Base-by-base conservation (phyloP, 2,113 vertebrate species). In the Crotalus viridis region DNA sequence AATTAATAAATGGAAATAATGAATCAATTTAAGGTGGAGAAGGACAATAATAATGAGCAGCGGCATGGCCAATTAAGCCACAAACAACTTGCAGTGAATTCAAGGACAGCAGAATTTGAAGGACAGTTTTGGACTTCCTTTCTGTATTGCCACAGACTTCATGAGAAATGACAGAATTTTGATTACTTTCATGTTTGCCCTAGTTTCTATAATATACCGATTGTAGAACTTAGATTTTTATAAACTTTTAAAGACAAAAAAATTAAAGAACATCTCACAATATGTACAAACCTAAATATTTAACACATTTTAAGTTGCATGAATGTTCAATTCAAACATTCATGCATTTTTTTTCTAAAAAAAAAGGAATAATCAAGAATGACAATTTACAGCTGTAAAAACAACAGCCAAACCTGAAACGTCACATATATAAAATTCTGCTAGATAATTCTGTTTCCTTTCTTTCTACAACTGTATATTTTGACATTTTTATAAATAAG, bases 1-100 rank as follows among this genome's bases (percentile, higher is more conserved):
- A 54, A 92, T 57, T 69, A 81, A 81, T 89, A 89, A 89, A 89
- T 93, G 94, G 87, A 91, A 95, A 93, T 94, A 88, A 91, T 95
- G 91, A 56, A 95, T 57, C 92, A 94, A 90, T 94, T 90, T 86
- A 90, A 90, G 24, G 55, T 86, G 43, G 88, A 93, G 54, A 52
- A 22, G 59, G 43, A 22, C 10, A 9, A 33, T 74, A 92, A 51
- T 33, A 28, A 54, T 19, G 69, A n/a, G 28, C 39, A n/a, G 28
- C 39, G 28, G 26, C 12, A 88, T 39, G 52, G 48, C 59, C 64
- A 94, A 56, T 91, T 92, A 86, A 85, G 85, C 69, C 81, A 90
- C 85, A 55, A 74, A 64, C 87, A 74, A 51, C 54, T 92, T 89
- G 64, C 17, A 51, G 54, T 51, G 69, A 89, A 48, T 24, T 89